Evolutionary conservation across 2,888 invertebrate species (phyloP), one percentile per base, ranked within the genome.

Genomic region (Diabrotica balteata): DNA sequence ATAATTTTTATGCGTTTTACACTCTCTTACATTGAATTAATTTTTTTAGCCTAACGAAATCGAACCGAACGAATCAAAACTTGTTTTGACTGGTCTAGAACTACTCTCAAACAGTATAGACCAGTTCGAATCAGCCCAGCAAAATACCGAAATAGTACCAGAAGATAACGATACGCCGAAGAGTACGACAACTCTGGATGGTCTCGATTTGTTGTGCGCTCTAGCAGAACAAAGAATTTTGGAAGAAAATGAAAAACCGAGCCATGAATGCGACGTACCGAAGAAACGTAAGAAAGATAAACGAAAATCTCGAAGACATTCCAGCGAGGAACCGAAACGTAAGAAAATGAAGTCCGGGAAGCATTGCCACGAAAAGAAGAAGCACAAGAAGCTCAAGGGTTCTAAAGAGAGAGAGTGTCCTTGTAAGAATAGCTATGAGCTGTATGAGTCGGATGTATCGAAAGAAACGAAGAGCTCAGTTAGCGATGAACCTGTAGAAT

Each of bases 81-180:
- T 92, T 0, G 94, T 94, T 80, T 84, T 94, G 7, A 93, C 93
- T 74, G 95, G 95, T 0, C 83, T 95, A 46, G 93, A 95, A 80
- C 83, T 95, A 51, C 82, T 95, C 42, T 94, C 94, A 0, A 94
- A 94, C 78, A 94, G 94, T 80, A 94, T 95, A 68, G 93, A 92
- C 65, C 93, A 93, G 76, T 90, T 91, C 75, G 91, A 91, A 78
- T 87, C 88, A 62, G 78, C 84, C 58, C 68, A 74, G 42, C 63
- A 52, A 82, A 86, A 11, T 52, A 73, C 10, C 83, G 80, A 46
- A 81, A 71, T 63, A 71, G 75, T 72, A 43, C 73, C 72, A 4
- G 86, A 86, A 58, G 81, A 82, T 69, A 81, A 83, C 65, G 71
- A 64, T 49, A 58, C 65, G 11, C 47, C 59, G 7, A 78, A 73